Base-by-base conservation (phyloP, 2,888 invertebrate species). In the Ormyrus pomaceus region DNA sequence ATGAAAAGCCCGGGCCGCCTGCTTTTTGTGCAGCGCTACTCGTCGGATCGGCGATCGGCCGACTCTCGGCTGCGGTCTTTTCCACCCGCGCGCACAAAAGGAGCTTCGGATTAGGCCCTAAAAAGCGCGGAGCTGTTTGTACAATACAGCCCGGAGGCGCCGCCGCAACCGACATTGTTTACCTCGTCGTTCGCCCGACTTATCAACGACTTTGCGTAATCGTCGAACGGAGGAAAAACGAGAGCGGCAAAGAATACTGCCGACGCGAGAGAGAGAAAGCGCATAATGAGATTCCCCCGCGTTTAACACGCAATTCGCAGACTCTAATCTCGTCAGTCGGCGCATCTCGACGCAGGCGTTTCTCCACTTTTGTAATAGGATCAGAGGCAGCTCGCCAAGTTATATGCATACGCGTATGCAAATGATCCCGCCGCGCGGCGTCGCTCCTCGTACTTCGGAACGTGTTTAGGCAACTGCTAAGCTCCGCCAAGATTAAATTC, bases 351-450 rank as follows among this genome's bases (percentile, higher is more conserved):
- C 69, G 48, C 64, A 19, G n/a, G 53, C 66, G 74, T 74, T 65
- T 65, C 34, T 34, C 53, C 19, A 68, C 53, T 61, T 76, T 68
- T 76, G 68, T 76, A 76, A 75, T 61, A 62, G 10, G 55, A 76
- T n/a, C 56, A 55, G 9, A 10, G 53, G 45, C 62, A 53, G n/a
- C 58, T 19, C 53, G 6, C 10, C 56, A 46, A 72, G 69, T 72
- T 72, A 77, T 73, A 61, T 74, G 77, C 73, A 74, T 73, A 59
- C 69, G 69, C 59, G 56, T 79, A 79, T 73, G 73, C 72, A 79
- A 68, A 79, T 74, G 48, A 55, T 34, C 34, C 6, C 7, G 34
- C 6, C 6, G 61, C 9, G 6, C 3, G 6, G 34, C 34, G 50
- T 34, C 34, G 34, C 34, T 34, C 34, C 34, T 34, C 48, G 58